phyloP scores from a whole-genome alignment of 2,888 invertebrate species.

The Trichogramma dendrolimi region DNA sequence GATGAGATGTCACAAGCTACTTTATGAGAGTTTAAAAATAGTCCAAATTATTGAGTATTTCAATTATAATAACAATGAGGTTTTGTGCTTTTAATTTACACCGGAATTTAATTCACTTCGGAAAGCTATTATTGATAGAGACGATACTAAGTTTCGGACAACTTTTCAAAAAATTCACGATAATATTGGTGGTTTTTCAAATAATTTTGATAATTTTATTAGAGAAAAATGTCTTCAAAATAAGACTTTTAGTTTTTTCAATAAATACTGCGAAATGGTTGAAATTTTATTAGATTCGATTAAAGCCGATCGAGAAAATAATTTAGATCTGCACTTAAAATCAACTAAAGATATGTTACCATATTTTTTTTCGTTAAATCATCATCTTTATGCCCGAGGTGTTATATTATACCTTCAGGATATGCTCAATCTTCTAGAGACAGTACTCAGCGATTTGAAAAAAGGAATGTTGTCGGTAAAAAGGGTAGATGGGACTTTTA shows the following conservation, averaged over 20 bases:
- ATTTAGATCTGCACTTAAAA: slow-evolving; percentile 31
- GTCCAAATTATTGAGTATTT: slow-evolving; percentile 29
- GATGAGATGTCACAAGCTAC: slow-evolving; percentile 30
- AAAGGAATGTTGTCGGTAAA: slow-evolving; percentile 34
- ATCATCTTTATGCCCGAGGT: slow-evolving; percentile 27
- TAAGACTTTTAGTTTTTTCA: slow-evolving; percentile 29
- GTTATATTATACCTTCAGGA: slow-evolving; percentile 25
- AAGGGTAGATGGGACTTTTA: slow-evolving; percentile 31
- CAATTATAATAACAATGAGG: slow-evolving; percentile 16
- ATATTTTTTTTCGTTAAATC: slow-evolving; percentile 30
- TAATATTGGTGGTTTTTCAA: slow-evolving; percentile 14
- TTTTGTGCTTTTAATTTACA: slow-evolving; percentile 14
- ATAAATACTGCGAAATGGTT: slow-evolving; percentile 32
- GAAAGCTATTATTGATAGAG: slow-evolving; percentile 19
- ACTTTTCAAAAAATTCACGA: slow-evolving; percentile 1
- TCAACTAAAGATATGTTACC: slow-evolving; percentile 29
- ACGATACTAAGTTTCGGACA: slow-evolving; percentile 9
- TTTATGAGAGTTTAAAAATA: slow-evolving; percentile 31
- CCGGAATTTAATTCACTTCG: slow-evolving; percentile 11
- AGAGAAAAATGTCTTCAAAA: slow-evolving; percentile 21
- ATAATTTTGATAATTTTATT: slow-evolving; percentile 15
- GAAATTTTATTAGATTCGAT: slow-evolving; percentile 33
- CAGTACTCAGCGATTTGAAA: slow-evolving; percentile 30
- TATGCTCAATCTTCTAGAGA: slow-evolving; percentile 31
- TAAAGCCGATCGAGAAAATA: slow-evolving; percentile 28